phyloP scores from a whole-genome alignment of 2,888 invertebrate genomes.

The Mimachlamys varia region DNA sequence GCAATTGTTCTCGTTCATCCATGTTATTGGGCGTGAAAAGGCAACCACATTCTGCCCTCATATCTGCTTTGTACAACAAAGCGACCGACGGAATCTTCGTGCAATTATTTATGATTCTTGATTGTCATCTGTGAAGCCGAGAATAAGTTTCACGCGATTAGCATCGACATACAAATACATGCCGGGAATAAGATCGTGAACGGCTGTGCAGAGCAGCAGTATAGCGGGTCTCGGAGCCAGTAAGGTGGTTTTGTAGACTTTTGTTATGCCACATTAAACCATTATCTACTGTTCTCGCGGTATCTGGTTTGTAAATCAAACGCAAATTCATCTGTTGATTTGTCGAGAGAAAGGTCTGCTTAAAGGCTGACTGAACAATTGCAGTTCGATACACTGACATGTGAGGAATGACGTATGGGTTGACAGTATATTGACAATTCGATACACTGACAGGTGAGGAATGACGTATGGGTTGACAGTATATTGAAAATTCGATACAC shows the following conservation, averaged over 20 bases:
- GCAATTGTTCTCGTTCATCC: neutral
- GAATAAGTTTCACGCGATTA: neutral
- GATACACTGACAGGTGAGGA: too few species aligned
- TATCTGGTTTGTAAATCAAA: neutral
- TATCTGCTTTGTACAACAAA: neutral
- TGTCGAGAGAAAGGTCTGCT: neutral
- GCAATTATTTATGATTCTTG: conserved; percentile 1
- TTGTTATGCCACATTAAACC: neutral
- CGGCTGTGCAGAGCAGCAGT: neutral
- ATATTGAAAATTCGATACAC: too few species aligned
- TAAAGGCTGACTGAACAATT: neutral
- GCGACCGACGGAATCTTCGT: neutral
- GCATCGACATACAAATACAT: neutral
- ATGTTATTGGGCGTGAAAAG: neutral
- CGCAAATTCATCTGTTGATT: neutral
- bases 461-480: too few species aligned
- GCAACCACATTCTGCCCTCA: neutral
- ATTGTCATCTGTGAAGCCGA: conserved; percentile 28
- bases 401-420: neutral
- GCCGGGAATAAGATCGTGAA: neutral
- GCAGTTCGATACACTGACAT: neutral
- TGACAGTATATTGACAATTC: too few species aligned
- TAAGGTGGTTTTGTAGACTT: neutral
- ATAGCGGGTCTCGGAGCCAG: neutral
- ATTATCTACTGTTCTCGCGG: neutral